Evolutionary conservation across 2,797 vertebrate genomes (phyloP).

Genomic region (Macropodus opercularis): DNA sequence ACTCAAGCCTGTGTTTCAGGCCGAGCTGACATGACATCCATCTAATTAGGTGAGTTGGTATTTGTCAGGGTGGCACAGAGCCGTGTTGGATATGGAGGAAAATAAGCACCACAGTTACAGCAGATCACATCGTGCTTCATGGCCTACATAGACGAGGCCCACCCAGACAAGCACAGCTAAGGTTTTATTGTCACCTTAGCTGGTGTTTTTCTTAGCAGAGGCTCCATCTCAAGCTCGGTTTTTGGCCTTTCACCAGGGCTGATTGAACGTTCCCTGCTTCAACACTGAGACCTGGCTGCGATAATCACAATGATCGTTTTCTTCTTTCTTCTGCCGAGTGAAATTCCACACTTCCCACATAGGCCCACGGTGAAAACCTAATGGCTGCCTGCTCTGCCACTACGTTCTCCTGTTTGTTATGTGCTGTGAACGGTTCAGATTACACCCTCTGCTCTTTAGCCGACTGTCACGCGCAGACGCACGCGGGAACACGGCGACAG

Average conservation of each 20-base stretch:
- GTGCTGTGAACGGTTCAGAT: conserved; percentile 54
- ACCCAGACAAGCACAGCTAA: conserved; percentile 59
- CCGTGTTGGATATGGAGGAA: conserved; percentile 38
- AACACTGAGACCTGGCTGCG: conserved; percentile 11
- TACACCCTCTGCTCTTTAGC: conserved; percentile 54
- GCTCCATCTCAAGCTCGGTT: conserved; percentile 18
- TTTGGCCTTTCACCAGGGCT: conserved; percentile 8
- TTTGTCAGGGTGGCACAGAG: conserved; percentile 63
- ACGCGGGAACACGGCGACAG: conserved; percentile 11
- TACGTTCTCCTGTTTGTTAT: conserved; percentile 47
- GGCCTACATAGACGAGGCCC: conserved; percentile 76
- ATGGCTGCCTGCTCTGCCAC: conserved; percentile 62
- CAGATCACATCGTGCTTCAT: conserved; percentile 54
- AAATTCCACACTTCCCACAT: conserved; percentile 38
- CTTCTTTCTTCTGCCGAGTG: conserved; percentile 32
- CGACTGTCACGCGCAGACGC: conserved; percentile 32
- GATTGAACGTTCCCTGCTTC: conserved; percentile 11
- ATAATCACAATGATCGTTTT: conserved; percentile 17
- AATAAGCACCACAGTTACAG: conserved; percentile 38
- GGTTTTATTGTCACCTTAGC: conserved; percentile 44
- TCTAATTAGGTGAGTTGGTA: conserved; percentile 62
- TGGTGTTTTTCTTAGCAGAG: background rate
- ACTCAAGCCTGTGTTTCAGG: conserved; percentile 58
- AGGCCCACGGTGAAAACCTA: conserved; percentile 47
- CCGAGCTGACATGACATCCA: conserved; percentile 63